Percentiles rank a stretch among this genome's conserved stretches.
phyloP scores from a whole-genome alignment of 2,888 invertebrate genomes.

The Agonopterix subpropinquella region DNA sequence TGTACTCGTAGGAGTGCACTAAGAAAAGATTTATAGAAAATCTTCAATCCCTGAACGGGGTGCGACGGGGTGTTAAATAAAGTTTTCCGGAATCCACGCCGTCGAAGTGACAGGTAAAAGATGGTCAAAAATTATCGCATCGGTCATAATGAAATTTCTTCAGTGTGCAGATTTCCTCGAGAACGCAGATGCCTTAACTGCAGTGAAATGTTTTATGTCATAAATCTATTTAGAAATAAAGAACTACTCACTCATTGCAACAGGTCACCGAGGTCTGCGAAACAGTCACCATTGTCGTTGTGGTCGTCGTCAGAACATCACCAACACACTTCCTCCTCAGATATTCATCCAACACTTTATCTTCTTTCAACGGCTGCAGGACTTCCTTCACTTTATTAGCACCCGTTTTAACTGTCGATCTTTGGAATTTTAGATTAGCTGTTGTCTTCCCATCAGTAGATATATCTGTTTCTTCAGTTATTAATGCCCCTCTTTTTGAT shows the following conservation, averaged over 20 bases:
- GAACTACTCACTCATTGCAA: constrained; percentile 71
- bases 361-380: constrained; percentile 54
- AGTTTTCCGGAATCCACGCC: too few relatives aligned
- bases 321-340: constrained; percentile 57
- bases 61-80: too few relatives aligned
- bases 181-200: too few relatives aligned
- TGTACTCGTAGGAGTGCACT: too few relatives aligned
- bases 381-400: constrained; percentile 57
- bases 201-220: too few relatives aligned
- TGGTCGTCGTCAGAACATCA: constrained; percentile 58
- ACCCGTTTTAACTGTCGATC: constrained; percentile 57
- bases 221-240: neutral
- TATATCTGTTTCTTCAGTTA: constrained; percentile 65
- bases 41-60: too few relatives aligned
- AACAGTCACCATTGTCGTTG: constrained; percentile 63
- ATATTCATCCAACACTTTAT: constrained; percentile 49
- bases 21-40: too few relatives aligned
- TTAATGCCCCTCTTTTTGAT: constrained; percentile 58
- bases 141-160: too few relatives aligned
- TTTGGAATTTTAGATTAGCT: constrained; percentile 60
- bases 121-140: too few relatives aligned
- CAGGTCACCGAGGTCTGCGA: constrained; percentile 62
- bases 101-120: too few relatives aligned
- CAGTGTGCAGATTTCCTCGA: too few relatives aligned
- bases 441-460: constrained; percentile 56